A percentile compares a stretch with the other conserved stretches of the same genome.
Conservation (phyloP, 2,797 vertebrate genomes). For the Meda fulgida region DNA sequence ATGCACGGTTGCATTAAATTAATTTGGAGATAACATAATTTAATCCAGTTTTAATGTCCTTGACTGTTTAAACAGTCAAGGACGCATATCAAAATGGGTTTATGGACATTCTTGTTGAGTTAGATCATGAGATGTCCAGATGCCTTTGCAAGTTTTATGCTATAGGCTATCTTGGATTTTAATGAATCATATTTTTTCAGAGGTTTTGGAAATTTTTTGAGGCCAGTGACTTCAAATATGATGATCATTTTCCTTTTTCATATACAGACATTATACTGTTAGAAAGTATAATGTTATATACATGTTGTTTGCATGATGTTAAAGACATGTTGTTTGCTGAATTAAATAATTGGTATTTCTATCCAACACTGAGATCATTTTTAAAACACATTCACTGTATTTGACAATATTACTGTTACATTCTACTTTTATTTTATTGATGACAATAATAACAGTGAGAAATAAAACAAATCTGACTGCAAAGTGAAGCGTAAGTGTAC, state of each 20-base stretch:
- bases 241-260: neutral
- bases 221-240: neutral
- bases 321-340: too few relatives aligned
- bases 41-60: neutral
- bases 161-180: neutral
- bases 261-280: neutral
- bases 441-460: neutral
- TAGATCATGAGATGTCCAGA: neutral
- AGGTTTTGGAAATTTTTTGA: neutral
- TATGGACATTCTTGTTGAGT: neutral
- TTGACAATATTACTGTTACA: neutral
- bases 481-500: neutral
- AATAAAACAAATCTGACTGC: neutral
- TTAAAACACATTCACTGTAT: neutral
- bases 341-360: neutral
- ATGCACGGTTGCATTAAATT: neutral
- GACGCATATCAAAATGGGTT: neutral
- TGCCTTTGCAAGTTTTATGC: neutral
- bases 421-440: neutral
- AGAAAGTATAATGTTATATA: neutral
- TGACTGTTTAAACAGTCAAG: neutral
- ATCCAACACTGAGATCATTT: neutral
- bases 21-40: neutral
- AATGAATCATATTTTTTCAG: neutral
- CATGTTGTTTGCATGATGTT: neutral